These are phyloP conservation scores for Lethenteron reissneri DNA, from an alignment of 2,113 vertebrate genomes.

Conservation along the genomic window DNA sequence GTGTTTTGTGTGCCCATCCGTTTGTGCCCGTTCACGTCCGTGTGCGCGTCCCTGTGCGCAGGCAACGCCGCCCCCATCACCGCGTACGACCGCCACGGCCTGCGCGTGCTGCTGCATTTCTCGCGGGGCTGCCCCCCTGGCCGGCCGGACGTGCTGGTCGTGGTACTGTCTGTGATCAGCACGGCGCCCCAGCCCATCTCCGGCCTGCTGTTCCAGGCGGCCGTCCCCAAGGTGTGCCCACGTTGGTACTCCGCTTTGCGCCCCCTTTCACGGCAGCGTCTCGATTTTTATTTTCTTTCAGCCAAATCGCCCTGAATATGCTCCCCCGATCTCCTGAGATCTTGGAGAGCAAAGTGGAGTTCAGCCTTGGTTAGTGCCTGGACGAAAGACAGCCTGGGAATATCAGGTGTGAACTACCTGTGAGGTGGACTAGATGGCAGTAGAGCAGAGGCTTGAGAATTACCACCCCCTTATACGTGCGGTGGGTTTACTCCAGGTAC, in stretches of 20 bases:
- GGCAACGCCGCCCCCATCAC: slow-evolving; percentile 77
- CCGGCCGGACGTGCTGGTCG: slow-evolving; percentile 61
- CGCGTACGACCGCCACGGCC: slow-evolving; percentile 69
- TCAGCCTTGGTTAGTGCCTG: too few relatives aligned
- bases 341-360: too few relatives aligned
- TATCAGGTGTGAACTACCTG: too few relatives aligned
- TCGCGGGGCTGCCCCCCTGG: slow-evolving; percentile 51
- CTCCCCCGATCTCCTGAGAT: background rate
- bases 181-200: slow-evolving; percentile 57
- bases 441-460: too few relatives aligned
- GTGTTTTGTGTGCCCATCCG: background rate
- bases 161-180: slow-evolving; percentile 90
- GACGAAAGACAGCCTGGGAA: too few relatives aligned
- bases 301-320: background rate
- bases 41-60: slow-evolving; percentile 15
- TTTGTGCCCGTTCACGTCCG: background rate
- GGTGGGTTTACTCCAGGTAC: too few relatives aligned
- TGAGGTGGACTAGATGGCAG: too few relatives aligned
- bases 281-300: background rate
- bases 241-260: background rate
- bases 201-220: slow-evolving; percentile 78
- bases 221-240: slow-evolving; percentile 57
- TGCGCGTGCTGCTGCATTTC: slow-evolving; percentile 78
- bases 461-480: too few relatives aligned
- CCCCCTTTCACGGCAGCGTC: background rate